phyloP scores from a whole-genome alignment of 2,888 invertebrate species.

The Noctua janthina region DNA sequence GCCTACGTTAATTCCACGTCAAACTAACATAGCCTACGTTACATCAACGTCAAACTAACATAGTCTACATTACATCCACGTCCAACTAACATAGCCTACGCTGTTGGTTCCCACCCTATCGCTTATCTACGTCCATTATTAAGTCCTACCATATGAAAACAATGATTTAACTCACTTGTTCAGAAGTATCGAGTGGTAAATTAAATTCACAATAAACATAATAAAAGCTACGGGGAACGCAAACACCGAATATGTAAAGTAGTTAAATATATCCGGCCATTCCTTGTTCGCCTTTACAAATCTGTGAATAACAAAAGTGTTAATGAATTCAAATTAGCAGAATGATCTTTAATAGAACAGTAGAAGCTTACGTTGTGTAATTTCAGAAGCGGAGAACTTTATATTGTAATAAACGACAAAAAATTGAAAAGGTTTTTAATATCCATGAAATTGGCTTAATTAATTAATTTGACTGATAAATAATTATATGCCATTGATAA shows the following conservation, averaged over 20 bases:
- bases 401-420: neutral
- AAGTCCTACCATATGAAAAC: neutral
- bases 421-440: neutral
- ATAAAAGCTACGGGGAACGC: neutral
- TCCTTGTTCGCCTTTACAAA: accelerated
- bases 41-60: neutral
- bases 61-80: neutral
- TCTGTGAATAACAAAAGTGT: neutral
- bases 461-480: no score
- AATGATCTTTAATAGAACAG: neutral
- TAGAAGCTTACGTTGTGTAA: neutral
- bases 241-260: neutral
- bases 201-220: neutral
- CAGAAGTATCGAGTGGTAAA: neutral
- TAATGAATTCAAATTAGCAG: neutral
- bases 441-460: no score
- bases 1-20: neutral
- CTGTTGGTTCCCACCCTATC: neutral
- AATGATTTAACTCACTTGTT: neutral
- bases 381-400: neutral
- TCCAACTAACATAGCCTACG: neutral
- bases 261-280: constrained; percentile 6
- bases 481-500: no score
- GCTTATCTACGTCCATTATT: neutral
- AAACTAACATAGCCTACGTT: neutral